Evolutionary conservation across 35 echinoderm and acorn worm species (phyloP), one percentile per base, ranked within the genome.

Genomic region (Ptychodera flava): DNA sequence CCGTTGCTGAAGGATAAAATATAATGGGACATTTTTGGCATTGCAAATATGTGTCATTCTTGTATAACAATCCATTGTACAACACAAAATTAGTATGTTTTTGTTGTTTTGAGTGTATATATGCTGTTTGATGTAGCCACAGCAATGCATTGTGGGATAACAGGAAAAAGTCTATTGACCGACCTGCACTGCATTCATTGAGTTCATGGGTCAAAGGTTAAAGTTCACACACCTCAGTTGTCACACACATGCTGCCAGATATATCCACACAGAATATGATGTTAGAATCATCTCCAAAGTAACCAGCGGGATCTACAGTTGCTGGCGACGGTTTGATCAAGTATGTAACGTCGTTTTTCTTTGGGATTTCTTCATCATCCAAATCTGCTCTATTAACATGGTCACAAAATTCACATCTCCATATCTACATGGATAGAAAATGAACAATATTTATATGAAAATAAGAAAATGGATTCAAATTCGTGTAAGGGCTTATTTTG

Each of bases 371-470:
- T 33, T 85, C 32, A 34, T 33, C 80, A 15, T 36, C 30, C 2
- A 81, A 31, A 0, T 32, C 82, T 34, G 83, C 36, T 1, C 77
- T 53, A 36, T 94, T 94, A 29, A 87, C 87, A 32, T 78, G 29
- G 29, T 92, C 95, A 94, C 95, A 97, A 82, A 91, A 97, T 36
- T 97, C 95, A 90, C 95, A 97, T 30, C 80, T 85, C 95, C 95
- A 97, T 33, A 94, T 85, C 95, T 97, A 78, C 6, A 36, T n/a
- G 28, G 30, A 33, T n/a, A n/a, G n/a, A n/a, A 77, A 83, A 86
- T 86, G 82, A 88, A 88, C 29, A 78, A 36, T 34, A 33, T 53
- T 87, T 34, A 64, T 85, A 22, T 15, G 15, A 28, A 6, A 86
- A 10, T 82, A 37, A 34, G 16, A 36, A 85, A 22, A 16, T 15